Base-by-base conservation (phyloP, 2,113 vertebrate species). In the Aegithalos caudatus region DNA sequence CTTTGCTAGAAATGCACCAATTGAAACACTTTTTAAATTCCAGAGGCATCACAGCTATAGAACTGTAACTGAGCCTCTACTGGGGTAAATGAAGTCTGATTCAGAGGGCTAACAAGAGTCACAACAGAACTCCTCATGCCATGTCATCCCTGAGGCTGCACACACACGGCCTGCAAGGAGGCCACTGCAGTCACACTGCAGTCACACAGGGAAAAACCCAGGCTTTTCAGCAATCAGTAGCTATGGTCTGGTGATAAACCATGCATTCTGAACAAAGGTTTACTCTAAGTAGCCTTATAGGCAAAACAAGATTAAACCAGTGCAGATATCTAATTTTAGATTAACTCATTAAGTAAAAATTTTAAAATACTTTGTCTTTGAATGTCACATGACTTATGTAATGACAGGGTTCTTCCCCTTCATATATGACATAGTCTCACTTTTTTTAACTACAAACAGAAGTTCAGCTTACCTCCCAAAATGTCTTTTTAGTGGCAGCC, bases 381-480 rank as follows among this genome's bases (percentile, higher is more conserved):
- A 57, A 45, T 12, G 28, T 24, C 45, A 80, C 15, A 25, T 57
- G 25, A 86, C 9, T 10, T 3, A n/a, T 3, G 1, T 2, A 33
- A 44, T 3, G 47, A 14, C 62, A 58, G 18, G 2, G 10, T 9
- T 84, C 8, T 73, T 53, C 31, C 66, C 28, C 33, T 65, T 9
- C 54, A 29, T 18, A 15, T 11, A 44, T 23, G 29, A 42, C 14
- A 19, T 16, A 56, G 12, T 31, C 18, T 66, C 37, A 73, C 14
- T 44, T 54, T 51, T 24, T 44, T 28, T 19, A 66, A 29, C 18
- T 15, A 21, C 58, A 90, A 19, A n/a, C 6, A 70, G 38, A 91
- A 87, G n/a, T 35, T 11, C 13, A 66, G 47, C 95, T 97, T 98
- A 99, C 99, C 99, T 99, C 96, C 95, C 96, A 91, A 98, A 98